Evolutionary conservation across 2,113 vertebrate species (phyloP).

Genomic region (Nycticryphes semicollaris): DNA sequence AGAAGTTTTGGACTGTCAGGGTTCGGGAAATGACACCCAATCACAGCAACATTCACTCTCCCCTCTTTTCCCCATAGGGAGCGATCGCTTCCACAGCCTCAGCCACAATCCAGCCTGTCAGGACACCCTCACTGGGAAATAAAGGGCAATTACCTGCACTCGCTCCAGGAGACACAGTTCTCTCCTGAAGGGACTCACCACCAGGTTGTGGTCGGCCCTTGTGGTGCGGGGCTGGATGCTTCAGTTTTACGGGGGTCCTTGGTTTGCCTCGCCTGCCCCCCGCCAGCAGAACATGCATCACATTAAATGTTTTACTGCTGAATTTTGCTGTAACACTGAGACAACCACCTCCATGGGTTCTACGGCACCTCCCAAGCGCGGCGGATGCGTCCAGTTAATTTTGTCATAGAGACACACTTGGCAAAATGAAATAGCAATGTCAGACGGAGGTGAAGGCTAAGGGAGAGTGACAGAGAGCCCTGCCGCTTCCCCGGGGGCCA

Average conservation of each 20-base stretch:
- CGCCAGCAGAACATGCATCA: background rate
- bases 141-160: rapidly evolving
- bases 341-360: background rate
- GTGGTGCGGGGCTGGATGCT: background rate
- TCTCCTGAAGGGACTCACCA: background rate
- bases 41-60: background rate
- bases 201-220: background rate
- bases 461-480: background rate
- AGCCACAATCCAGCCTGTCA: background rate
- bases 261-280: background rate
- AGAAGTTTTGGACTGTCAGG: background rate
- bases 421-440: background rate
- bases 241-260: background rate
- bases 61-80: background rate
- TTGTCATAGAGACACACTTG: background rate
- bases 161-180: background rate
- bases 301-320: background rate
- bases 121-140: background rate
- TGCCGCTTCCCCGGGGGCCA: rapidly evolving
- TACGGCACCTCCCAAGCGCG: rapidly evolving
- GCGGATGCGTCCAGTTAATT: rapidly evolving
- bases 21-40: background rate
- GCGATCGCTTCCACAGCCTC: background rate
- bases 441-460: background rate
- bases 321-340: background rate